phyloP scores from a whole-genome alignment of 2,113 vertebrate species.

The Patagioenas fasciata region DNA sequence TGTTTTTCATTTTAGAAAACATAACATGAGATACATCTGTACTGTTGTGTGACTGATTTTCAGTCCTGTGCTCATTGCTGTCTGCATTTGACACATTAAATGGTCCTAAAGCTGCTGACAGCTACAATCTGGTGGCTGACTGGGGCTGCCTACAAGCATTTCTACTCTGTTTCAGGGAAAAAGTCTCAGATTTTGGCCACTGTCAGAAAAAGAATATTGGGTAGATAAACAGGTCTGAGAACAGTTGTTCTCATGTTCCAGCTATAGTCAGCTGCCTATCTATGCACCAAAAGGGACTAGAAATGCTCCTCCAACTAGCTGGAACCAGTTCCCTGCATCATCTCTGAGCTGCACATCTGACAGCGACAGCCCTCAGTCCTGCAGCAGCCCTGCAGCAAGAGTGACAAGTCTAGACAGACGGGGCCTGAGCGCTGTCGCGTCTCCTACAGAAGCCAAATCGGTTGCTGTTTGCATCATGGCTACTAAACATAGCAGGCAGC shows the following conservation, averaged over 20 bases:
- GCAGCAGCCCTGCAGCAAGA: neutral
- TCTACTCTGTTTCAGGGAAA: neutral
- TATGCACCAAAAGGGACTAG: neutral
- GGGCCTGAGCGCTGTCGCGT: neutral
- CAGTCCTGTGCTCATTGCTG: neutral
- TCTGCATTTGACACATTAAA: neutral
- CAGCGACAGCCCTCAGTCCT: neutral
- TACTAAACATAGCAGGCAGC: neutral
- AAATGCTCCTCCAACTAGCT: neutral
- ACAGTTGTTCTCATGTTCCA: neutral
- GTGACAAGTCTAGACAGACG: neutral
- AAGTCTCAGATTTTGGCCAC: neutral
- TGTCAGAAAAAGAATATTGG: neutral
- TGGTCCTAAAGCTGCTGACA: neutral
- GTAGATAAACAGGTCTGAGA: neutral
- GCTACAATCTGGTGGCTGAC: neutral
- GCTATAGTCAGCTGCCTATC: neutral
- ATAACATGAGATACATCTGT: neutral
- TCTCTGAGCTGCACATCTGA: neutral
- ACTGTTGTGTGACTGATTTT: neutral
- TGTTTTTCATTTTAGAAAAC: neutral
- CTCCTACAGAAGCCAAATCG: neutral
- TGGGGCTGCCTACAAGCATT: neutral
- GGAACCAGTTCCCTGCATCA: neutral
- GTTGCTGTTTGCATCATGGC: neutral